phyloP scores from a whole-genome alignment of 2,113 vertebrate species.

The Sakesphorus luctuosus region DNA sequence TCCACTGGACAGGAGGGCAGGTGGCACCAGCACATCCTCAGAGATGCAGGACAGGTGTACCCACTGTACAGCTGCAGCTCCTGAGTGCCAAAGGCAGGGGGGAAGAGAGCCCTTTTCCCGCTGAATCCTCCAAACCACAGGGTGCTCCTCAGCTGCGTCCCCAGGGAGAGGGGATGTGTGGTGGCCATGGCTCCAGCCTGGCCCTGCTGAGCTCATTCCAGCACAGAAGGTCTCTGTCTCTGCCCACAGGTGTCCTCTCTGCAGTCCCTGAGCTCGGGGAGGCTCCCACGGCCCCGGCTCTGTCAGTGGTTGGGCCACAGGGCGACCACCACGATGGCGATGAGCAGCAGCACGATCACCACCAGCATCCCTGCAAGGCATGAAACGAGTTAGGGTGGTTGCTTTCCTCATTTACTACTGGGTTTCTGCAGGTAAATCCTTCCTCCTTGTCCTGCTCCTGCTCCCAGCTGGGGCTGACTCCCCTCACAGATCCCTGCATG shows the following conservation, averaged over 20 bases:
- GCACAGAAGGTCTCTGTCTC: background rate
- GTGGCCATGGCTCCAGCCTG: background rate
- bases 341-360: slow-evolving; percentile 72
- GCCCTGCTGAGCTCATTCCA: background rate
- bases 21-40: no score
- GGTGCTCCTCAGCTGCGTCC: background rate
- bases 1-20: no score
- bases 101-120: background rate
- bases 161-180: rapidly evolving
- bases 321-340: slow-evolving; percentile 71
- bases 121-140: background rate
- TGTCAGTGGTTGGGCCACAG: slow-evolving; percentile 20
- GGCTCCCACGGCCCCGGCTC: background rate
- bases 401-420: background rate
- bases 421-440: background rate
- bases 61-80: background rate
- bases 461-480: background rate
- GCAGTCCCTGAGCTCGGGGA: background rate
- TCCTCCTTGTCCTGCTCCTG: background rate
- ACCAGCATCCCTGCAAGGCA: slow-evolving; percentile 70
- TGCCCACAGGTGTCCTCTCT: no score
- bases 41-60: no score
- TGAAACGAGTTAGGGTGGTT: background rate
- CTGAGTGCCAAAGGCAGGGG: background rate
- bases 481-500: background rate